phyloP scores from a whole-genome alignment of 2,888 invertebrate genomes.

The Bombylius major region DNA sequence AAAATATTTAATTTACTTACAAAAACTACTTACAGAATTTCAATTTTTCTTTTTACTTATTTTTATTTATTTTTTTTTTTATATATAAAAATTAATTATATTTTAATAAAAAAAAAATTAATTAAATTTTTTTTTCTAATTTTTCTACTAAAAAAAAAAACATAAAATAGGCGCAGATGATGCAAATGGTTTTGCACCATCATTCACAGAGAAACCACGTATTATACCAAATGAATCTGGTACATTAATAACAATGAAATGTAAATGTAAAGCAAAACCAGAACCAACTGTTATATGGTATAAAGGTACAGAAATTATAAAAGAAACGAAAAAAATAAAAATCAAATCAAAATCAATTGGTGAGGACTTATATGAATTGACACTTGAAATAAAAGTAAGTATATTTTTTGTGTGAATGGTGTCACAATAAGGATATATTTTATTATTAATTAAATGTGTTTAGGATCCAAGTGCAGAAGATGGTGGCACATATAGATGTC shows the following conservation, averaged over 20 bases:
- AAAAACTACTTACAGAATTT: no score
- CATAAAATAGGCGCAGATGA: conserved; percentile 65
- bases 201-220: conserved; percentile 95
- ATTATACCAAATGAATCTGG: conserved; percentile 98
- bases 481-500: conserved; percentile 83
- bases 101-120: no score
- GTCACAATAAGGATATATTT: not conserved
- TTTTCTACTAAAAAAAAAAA: no score
- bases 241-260: conserved; percentile 93
- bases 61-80: no score
- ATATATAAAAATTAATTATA: no score
- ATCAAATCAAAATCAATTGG: conserved; percentile 63
- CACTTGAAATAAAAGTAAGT: conserved; percentile 59
- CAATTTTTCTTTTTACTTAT: no score
- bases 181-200: conserved; percentile 82
- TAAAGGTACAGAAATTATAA: conserved; percentile 74
- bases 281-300: conserved; percentile 93
- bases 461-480: conserved; percentile 71
- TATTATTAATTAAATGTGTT: not conserved
- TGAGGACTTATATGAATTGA: conserved; percentile 78
- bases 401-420: not conserved
- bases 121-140: no score
- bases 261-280: conserved; percentile 89
- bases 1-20: no score
- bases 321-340: conserved; percentile 72